Conservation (phyloP, 1,140 invertebrate genomes). For the Cyphomyrmex costatus region DNA sequence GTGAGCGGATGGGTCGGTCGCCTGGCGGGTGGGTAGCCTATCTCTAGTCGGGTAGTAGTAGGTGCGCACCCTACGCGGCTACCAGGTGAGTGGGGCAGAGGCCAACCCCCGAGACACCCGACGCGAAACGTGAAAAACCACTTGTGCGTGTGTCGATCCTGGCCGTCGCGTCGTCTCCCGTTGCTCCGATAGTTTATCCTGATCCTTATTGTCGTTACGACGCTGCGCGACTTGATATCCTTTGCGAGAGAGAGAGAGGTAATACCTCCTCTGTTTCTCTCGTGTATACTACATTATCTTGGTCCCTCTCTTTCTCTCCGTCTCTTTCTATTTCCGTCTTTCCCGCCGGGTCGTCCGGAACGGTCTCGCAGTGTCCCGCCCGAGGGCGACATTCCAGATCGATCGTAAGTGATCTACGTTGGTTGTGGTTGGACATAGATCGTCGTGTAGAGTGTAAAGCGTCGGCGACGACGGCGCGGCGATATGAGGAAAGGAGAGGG, state of each 20-base stretch:
- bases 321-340: constrained; percentile 23
- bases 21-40: constrained; percentile 74
- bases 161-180: constrained; percentile 43
- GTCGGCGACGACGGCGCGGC: background rate
- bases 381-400: constrained; percentile 50
- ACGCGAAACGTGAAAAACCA: constrained; percentile 79
- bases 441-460: constrained; percentile 43
- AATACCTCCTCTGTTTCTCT: background rate
- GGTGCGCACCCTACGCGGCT: constrained; percentile 83
- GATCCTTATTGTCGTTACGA: constrained; percentile 6
- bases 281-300: background rate
- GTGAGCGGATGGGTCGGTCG: constrained; percentile 59
- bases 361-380: constrained; percentile 27
- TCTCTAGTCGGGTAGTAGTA: constrained; percentile 76
- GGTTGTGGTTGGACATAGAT: constrained; percentile 38
- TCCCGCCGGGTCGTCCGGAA: constrained; percentile 32
- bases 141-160: constrained; percentile 74
- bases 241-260: background rate
- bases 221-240: background rate
- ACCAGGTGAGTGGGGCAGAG: constrained; percentile 83
- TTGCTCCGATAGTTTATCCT: constrained; percentile 29
- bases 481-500: constrained; percentile 8
- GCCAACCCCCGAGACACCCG: constrained; percentile 76
- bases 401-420: constrained; percentile 55
- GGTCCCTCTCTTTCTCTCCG: background rate